phyloP scores from a whole-genome alignment of 2,888 invertebrate genomes.

The Drosophila gaucha region DNA sequence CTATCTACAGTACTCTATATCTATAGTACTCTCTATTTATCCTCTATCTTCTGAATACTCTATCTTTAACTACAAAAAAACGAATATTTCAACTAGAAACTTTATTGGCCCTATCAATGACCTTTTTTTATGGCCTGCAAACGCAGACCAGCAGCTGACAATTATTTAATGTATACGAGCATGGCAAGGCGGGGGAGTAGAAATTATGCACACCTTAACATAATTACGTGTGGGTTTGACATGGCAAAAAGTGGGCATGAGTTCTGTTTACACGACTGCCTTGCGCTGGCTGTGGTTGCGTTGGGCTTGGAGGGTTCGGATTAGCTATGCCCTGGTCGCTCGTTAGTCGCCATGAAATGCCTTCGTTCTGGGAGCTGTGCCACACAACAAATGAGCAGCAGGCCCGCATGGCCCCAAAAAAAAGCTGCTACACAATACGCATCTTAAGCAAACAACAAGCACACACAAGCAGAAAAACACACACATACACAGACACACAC shows the following conservation, averaged over 20 bases:
- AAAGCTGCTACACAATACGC: constrained; percentile 32
- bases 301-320: constrained; percentile 2
- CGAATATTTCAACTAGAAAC: background rate
- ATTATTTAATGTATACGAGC: constrained; percentile 36
- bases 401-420: constrained; percentile 51
- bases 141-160: constrained; percentile 42
- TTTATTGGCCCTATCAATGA: constrained; percentile 35
- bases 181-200: constrained; percentile 5
- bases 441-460: constrained; percentile 34
- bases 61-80: background rate
- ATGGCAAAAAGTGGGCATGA: background rate
- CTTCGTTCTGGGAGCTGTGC: constrained; percentile 50
- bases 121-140: constrained; percentile 24
- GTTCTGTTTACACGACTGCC: constrained; percentile 11
- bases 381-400: constrained; percentile 63
- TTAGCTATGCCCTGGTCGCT: constrained; percentile 71
- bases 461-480: constrained; percentile 20
- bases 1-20: too few species aligned
- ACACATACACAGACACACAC: constrained; percentile 7
- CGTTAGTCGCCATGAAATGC: constrained; percentile 74
- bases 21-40: too few species aligned
- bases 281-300: background rate
- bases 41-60: background rate
- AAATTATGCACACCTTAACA: constrained; percentile 41
- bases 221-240: constrained; percentile 26